Conservation (phyloP, 2,797 vertebrate genomes). For the Xyrichtys novacula region DNA sequence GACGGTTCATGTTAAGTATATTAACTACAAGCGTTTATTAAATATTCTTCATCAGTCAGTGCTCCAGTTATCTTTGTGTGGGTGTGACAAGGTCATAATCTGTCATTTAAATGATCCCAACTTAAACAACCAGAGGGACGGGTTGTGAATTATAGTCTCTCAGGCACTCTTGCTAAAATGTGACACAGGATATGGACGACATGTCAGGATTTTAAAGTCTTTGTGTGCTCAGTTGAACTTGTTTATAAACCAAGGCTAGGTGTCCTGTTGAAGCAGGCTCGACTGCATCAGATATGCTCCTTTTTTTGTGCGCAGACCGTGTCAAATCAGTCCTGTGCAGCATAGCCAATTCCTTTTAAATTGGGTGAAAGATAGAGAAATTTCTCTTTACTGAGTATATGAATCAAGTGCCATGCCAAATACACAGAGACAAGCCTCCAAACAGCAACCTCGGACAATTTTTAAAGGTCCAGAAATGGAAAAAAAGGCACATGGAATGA, state of each 20-base stretch:
- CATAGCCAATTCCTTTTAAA: conserved; percentile 57
- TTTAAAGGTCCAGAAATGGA: conserved; percentile 52
- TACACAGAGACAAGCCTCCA: conserved; percentile 50
- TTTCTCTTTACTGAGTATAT: conserved; percentile 47
- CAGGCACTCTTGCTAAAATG: conserved; percentile 14
- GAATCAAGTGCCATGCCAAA: conserved; percentile 48
- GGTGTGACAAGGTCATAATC: conserved; percentile 49
- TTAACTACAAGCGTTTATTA: conserved; percentile 28
- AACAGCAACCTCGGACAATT: conserved; percentile 40
- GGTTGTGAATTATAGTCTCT: conserved; percentile 12
- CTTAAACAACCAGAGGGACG: conserved; percentile 9
- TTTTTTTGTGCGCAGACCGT: conserved; percentile 53
- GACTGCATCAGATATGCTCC: conserved; percentile 46
- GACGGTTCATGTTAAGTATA: conserved; percentile 24
- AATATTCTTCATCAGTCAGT: conserved; percentile 34
- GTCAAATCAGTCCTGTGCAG: conserved; percentile 60
- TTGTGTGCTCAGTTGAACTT: conserved; percentile 8
- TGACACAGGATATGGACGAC: neutral
- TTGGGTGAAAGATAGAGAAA: conserved; percentile 55
- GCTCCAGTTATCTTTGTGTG: conserved; percentile 32
- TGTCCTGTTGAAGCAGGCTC: conserved; percentile 39
- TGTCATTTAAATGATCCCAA: conserved; percentile 44
- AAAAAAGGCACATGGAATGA: conserved; percentile 54
- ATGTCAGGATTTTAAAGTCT: neutral
- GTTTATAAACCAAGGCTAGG: conserved; percentile 19